phyloP scores from a whole-genome alignment of 2,888 invertebrate genomes.

The Neria commutata region DNA sequence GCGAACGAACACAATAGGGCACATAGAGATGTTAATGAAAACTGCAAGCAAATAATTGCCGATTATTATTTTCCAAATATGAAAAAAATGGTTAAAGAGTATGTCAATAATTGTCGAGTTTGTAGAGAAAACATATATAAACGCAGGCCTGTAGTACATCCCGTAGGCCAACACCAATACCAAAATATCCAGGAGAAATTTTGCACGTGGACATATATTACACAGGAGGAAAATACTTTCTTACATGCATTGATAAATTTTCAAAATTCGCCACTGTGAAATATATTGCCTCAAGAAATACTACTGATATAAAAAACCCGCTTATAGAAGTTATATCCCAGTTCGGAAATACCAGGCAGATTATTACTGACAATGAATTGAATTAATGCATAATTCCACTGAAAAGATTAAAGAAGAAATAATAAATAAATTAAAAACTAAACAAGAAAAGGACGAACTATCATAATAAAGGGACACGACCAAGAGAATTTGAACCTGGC shows the following conservation, averaged over 20 bases:
- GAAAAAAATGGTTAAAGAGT: not conserved
- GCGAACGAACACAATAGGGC: not conserved
- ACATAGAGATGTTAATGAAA: too few relatives aligned
- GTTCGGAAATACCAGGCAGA: not conserved
- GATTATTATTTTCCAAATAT: not conserved
- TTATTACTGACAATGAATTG: not conserved
- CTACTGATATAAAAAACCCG: not conserved
- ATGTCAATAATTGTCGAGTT: not conserved
- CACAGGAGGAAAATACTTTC: not conserved
- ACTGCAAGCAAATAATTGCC: not conserved
- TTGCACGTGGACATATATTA: not conserved
- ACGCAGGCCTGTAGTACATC: not conserved
- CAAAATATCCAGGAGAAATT: not conserved
- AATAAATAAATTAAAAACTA: not conserved
- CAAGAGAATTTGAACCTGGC: not conserved
- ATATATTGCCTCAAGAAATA: not conserved
- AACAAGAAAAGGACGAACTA: not conserved
- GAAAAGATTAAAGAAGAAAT: not conserved
- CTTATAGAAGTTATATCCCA: too few relatives aligned
- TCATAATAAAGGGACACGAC: not conserved
- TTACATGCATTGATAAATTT: not conserved
- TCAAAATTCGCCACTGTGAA: not conserved
- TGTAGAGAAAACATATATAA: not conserved
- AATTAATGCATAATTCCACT: not conserved
- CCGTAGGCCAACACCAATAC: not conserved